Evolutionary conservation across 2,113 vertebrate species (phyloP).

Genomic region (Peromyscus maniculatus): DNA sequence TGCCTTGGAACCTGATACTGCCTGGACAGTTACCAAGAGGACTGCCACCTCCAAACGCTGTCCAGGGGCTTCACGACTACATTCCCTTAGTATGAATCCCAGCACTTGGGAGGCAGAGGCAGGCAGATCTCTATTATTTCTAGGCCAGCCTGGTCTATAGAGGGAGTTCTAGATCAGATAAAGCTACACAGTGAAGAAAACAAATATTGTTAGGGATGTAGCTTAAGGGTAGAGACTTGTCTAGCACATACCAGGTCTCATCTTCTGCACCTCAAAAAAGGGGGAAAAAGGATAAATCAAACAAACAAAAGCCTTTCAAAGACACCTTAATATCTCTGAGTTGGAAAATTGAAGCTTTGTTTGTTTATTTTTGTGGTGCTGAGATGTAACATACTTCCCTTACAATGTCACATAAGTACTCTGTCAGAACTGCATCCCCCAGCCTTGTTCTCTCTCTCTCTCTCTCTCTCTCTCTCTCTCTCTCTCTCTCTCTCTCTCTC

Average conservation of each 20-base stretch:
- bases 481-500: too few species aligned
- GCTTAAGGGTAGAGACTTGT: neutral
- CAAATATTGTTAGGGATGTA: neutral
- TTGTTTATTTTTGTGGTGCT: neutral
- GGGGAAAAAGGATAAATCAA: too few species aligned
- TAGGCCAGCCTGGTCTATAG: neutral
- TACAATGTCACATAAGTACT: neutral
- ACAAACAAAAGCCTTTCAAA: neutral
- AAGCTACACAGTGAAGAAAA: neutral
- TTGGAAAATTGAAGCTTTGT: neutral
- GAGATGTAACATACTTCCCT: neutral
- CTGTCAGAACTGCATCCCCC: too few species aligned
- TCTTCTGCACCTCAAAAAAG: neutral
- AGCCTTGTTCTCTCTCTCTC: neutral
- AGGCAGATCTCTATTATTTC: neutral
- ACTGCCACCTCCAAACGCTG: neutral
- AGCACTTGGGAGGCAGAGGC: neutral
- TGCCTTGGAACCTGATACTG: neutral
- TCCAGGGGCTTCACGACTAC: neutral
- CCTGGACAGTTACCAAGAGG: neutral
- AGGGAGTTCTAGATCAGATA: neutral
- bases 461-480: too few species aligned
- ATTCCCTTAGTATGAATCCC: neutral
- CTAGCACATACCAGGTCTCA: neutral
- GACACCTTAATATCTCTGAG: neutral